Evolutionary conservation across 2,888 invertebrate genomes (phyloP).

Genomic region (Chaetogeoica ovagalla): DNA sequence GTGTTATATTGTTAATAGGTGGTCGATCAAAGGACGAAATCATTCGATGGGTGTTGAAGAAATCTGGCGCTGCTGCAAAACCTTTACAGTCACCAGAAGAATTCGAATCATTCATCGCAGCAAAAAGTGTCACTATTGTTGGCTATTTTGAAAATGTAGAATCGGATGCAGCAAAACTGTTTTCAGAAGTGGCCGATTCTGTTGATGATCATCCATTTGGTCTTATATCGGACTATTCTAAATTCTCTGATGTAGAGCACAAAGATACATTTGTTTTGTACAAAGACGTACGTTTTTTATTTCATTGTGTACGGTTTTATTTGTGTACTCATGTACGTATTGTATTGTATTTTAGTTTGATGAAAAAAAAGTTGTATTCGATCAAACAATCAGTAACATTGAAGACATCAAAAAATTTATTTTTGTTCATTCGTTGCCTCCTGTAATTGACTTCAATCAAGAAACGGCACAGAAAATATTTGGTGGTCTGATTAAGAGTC

Average conservation of each 20-base stretch:
- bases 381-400: slow-evolving; percentile 66
- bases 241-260: slow-evolving; percentile 64
- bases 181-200: slow-evolving; percentile 75
- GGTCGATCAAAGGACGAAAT: slow-evolving; percentile 92
- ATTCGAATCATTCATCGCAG: slow-evolving; percentile 79
- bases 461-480: slow-evolving; percentile 98
- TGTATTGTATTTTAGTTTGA: slow-evolving; percentile 70
- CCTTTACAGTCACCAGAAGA: slow-evolving; percentile 77
- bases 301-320: neutral
- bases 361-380: slow-evolving; percentile 75
- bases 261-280: slow-evolving; percentile 83
- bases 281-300: slow-evolving; percentile 74
- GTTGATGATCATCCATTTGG: slow-evolving; percentile 90
- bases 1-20: slow-evolving; percentile 62
- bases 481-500: slow-evolving; percentile 95
- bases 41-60: slow-evolving; percentile 91
- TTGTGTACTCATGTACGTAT: neutral
- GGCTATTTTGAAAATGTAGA: slow-evolving; percentile 88
- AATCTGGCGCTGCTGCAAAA: slow-evolving; percentile 94
- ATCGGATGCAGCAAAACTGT: slow-evolving; percentile 79
- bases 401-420: slow-evolving; percentile 79
- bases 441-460: slow-evolving; percentile 94
- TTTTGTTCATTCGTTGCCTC: slow-evolving; percentile 79
- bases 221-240: slow-evolving; percentile 76
- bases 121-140: slow-evolving; percentile 79